Conservation (phyloP, 2,797 vertebrate genomes). For the Coregonus suidteri region DNA sequence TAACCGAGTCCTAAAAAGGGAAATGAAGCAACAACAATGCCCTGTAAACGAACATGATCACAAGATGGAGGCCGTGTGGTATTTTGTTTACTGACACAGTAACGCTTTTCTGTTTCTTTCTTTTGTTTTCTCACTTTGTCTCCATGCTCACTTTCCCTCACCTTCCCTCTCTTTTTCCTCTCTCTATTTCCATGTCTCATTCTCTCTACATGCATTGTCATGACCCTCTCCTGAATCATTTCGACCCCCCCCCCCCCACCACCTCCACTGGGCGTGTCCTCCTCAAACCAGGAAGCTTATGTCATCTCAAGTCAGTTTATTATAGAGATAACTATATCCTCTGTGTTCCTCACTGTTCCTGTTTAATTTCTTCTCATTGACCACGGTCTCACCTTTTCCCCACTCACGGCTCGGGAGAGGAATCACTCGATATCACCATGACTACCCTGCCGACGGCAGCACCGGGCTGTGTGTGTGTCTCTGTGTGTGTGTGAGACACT, state of each 20-base stretch:
- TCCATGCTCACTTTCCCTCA: no score
- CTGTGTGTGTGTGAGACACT: not conserved
- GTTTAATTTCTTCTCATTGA: slow-evolving; percentile 28
- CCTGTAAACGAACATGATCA: not conserved
- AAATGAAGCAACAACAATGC: not conserved
- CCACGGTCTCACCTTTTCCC: slow-evolving; percentile 38
- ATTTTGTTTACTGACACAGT: not conserved
- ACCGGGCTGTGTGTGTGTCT: not conserved
- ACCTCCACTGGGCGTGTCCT: not conserved
- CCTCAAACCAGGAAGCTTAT: not conserved
- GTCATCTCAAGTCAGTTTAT: not conserved
- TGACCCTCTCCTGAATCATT: not conserved
- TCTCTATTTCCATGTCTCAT: not conserved
- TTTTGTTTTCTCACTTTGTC: not conserved
- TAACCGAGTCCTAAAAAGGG: not conserved
- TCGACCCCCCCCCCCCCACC: not conserved
- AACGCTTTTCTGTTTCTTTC: not conserved
- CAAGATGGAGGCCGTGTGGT: not conserved
- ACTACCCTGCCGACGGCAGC: slow-evolving; percentile 42
- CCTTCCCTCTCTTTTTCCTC: no score
- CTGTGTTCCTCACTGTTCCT: not conserved
- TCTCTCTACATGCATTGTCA: not conserved
- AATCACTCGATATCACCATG: slow-evolving; percentile 54
- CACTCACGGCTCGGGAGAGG: slow-evolving; percentile 8
- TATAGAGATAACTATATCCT: no score